Evolutionary conservation across 2,113 vertebrate genomes (phyloP), one percentile per base, ranked within the genome.

Genomic region (Salminus brasiliensis): DNA sequence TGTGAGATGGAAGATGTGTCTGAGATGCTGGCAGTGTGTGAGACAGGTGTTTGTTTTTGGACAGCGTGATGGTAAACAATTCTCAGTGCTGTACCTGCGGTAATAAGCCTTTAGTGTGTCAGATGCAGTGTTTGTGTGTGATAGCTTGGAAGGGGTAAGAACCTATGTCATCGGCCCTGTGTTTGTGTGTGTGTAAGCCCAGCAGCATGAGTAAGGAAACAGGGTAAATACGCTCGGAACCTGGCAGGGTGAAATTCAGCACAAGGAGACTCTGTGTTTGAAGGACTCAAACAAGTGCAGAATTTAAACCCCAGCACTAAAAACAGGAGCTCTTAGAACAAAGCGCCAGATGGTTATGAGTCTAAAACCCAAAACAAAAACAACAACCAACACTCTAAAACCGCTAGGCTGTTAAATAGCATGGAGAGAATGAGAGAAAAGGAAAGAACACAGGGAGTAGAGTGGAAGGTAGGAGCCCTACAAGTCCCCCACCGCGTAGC

Each of bases 401-500:
- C 7, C 3, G 7, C 32, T n/a, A 2, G 32, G 10, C 15, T 18
- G 15, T 21, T 32, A 63, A 32, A 55, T 11, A 25, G 23, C 52
- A 11, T 23, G 21, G 21, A n/a, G 59, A 62, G 30, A 62, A 21
- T 3, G 13, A 29, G 25, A 60, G 57, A 34, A 39, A 47, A 30
- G 16, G 21, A 45, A 45, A 74, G 57, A 63, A 13, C 41, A 72
- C 43, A 81, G 59, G 59, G 29, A 70, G 81, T 71, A 68, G 70
- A 78, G 75, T 25, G 49, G 32, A 57, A 36, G 25, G 34, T 27
- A 43, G 80, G 87, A 83, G 62, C 12, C 81, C 85, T 87, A 74
- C 87, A 76, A 80, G 81, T 80, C 78, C 66, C 68, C 53, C 55
- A 87, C 77, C 21, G 75, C 85, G 82, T 39, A 25, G 62, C 29